Conservation (phyloP, 2,888 invertebrate genomes). For the Troglohyphantes excavatus region DNA sequence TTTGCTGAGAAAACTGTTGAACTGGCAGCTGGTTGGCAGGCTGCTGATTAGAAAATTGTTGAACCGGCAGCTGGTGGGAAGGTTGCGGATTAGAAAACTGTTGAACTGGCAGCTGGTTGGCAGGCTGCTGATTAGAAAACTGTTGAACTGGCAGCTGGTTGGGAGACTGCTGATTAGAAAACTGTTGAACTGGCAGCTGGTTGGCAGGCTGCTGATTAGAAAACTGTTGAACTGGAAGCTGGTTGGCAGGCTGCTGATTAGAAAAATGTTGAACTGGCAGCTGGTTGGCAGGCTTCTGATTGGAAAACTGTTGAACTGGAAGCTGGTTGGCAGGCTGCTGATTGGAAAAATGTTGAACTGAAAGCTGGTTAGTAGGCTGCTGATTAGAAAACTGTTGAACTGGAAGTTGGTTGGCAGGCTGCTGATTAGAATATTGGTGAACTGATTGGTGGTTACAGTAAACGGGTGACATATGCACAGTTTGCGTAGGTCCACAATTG, state of each 20-base stretch:
- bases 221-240: conserved; percentile 33
- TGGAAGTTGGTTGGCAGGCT: neutral
- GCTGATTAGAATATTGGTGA: conserved; percentile 40
- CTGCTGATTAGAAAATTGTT: no score
- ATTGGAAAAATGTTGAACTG: neutral
- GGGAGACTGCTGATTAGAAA: neutral
- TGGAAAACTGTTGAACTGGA: conserved; percentile 36
- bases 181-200: neutral
- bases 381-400: neutral
- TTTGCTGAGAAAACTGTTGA: no score
- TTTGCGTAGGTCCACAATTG: conserved; percentile 34
- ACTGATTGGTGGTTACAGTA: conserved; percentile 48
- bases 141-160: neutral
- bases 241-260: conserved; percentile 37
- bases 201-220: conserved; percentile 30
- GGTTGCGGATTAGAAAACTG: no score
- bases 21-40: no score
- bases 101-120: no score
- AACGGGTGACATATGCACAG: conserved; percentile 15
- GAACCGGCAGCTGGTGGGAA: no score
- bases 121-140: no score
- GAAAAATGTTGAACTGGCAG: conserved; percentile 40
- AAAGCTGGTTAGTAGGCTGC: neutral
- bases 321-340: conserved; percentile 15
- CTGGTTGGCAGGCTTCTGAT: conserved; percentile 28